Conservation (phyloP, 1,140 invertebrate species). For the Drosophila kikkawai region DNA sequence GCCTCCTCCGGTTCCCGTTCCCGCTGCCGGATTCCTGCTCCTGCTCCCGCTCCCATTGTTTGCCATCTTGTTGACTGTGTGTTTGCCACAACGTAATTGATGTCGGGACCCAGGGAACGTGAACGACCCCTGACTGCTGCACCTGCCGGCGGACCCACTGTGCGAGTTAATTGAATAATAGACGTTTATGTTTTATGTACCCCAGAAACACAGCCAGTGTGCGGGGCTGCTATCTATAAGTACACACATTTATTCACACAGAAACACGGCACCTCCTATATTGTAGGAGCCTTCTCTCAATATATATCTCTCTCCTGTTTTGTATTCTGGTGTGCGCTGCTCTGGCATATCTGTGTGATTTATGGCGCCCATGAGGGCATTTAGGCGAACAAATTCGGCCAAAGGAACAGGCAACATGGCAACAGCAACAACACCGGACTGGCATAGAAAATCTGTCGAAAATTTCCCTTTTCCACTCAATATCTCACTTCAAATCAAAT, state of each 20-base stretch:
- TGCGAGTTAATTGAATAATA: conserved; percentile 79
- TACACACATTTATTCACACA: conserved; percentile 27
- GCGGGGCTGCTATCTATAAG: conserved; percentile 35
- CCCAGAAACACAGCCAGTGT: conserved; percentile 22
- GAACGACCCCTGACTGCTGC: conserved; percentile 45
- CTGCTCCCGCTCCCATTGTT: conserved; percentile 11
- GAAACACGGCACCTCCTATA: conserved; percentile 1
- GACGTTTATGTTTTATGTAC: conserved; percentile 79
- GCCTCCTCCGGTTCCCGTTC: neutral
- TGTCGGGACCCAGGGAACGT: conserved; percentile 37
- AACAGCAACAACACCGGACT: conserved; percentile 1
- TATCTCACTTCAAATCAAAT: conserved; percentile 35
- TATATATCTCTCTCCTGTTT: conserved; percentile 23
- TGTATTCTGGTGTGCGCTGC: conserved; percentile 4
- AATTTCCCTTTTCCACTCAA: conserved; percentile 20
- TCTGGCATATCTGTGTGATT: conserved; percentile 51
- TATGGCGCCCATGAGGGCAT: conserved; percentile 55
- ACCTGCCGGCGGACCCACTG: conserved; percentile 52
- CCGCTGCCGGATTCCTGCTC: conserved; percentile 1
- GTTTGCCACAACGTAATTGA: conserved; percentile 65
- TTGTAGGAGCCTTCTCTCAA: neutral
- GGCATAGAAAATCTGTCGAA: conserved; percentile 40
- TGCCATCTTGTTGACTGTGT: conserved; percentile 61
- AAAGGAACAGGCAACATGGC: neutral
- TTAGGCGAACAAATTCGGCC: conserved; percentile 44